Percentiles rank a stretch among this genome's conserved stretches.
These are phyloP conservation scores for Phalacrocorax pelagicus DNA, from an alignment of 2,113 vertebrate species.

Conservation along the genomic window DNA sequence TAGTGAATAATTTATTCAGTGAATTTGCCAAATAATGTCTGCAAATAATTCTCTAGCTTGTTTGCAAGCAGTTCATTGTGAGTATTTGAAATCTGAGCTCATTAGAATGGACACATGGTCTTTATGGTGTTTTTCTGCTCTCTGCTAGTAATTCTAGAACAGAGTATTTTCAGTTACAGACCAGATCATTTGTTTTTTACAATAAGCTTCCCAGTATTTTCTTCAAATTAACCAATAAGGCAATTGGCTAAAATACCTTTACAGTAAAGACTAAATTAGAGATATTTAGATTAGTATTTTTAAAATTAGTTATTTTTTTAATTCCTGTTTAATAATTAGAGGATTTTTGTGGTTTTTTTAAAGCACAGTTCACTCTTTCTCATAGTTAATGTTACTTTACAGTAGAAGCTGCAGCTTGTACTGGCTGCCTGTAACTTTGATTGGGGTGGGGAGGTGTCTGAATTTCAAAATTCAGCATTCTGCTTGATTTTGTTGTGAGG, in stretches of 20 bases:
- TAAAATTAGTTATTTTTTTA: background rate
- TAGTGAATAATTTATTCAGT: constrained; percentile 39
- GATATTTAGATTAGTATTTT: background rate
- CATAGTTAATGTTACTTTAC: background rate
- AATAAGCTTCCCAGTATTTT: background rate
- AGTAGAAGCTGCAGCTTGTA: background rate
- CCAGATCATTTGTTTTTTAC: background rate
- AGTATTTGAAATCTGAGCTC: constrained; percentile 7
- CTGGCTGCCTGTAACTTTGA: background rate
- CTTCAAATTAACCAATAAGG: background rate
- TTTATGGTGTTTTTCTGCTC: background rate
- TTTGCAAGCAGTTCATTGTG: constrained; percentile 38
- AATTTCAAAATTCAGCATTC: background rate
- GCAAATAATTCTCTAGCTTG: constrained; percentile 52
- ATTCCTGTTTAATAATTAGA: background rate
- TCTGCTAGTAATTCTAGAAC: background rate
- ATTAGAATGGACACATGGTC: constrained; percentile 2
- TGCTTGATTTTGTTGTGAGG: background rate
- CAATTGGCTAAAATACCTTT: background rate
- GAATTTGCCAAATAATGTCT: constrained; percentile 58
- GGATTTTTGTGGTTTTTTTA: background rate
- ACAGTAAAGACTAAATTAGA: background rate
- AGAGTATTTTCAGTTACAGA: background rate
- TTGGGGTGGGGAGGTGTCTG: background rate
- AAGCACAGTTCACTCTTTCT: background rate